Conservation (phyloP, 2,113 vertebrate genomes). For the Malurus cyaneus region DNA sequence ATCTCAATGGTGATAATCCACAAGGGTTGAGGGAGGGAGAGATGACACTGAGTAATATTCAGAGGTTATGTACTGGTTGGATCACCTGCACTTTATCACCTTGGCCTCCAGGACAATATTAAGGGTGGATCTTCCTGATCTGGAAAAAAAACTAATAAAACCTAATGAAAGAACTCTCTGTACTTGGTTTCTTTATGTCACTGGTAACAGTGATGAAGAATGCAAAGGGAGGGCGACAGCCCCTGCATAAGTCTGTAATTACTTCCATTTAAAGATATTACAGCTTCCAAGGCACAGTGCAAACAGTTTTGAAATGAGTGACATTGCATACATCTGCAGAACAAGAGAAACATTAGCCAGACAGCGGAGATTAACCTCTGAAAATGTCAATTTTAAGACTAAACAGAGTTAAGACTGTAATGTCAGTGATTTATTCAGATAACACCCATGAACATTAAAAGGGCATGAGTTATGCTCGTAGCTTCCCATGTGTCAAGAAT, state of each 20-base stretch:
- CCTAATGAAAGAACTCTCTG: not conserved
- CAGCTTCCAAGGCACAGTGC: not conserved
- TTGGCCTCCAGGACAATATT: not conserved
- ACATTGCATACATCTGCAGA: not conserved
- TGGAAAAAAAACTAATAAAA: not conserved
- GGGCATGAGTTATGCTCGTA: not conserved
- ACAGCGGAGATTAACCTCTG: not conserved
- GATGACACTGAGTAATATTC: not conserved
- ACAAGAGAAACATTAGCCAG: not conserved
- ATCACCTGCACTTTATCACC: not conserved
- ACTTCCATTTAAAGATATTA: slow-evolving; percentile 27
- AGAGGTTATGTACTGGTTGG: not conserved
- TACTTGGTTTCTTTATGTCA: not conserved
- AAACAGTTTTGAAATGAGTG: slow-evolving; percentile 3
- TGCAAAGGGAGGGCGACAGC: not conserved
- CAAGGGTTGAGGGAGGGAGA: not conserved
- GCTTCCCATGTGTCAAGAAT: not conserved
- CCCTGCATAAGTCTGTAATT: slow-evolving; percentile 4
- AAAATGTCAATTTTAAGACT: slow-evolving; percentile 16
- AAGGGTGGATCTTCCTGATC: not conserved
- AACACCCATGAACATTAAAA: slow-evolving; percentile 28
- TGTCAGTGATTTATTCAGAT: slow-evolving; percentile 31
- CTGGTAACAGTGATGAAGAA: not conserved
- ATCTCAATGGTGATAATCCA: not conserved
- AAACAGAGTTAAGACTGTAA: slow-evolving; percentile 29